Conservation (phyloP, 2,797 vertebrate species). For the Acrocephalus scirpaceus region DNA sequence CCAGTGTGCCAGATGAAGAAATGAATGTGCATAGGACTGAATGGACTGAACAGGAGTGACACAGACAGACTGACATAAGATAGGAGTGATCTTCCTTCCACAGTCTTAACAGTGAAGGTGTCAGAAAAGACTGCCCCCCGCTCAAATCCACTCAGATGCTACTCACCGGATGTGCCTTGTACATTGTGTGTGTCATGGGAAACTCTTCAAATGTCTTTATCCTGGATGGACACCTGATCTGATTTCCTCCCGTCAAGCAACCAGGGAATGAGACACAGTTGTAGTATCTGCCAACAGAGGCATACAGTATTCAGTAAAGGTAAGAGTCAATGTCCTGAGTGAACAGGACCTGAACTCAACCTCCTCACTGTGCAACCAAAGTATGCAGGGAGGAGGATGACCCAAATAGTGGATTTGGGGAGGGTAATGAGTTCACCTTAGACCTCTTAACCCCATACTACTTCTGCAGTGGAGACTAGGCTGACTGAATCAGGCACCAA, state of each 20-base stretch:
- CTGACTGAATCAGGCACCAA: background rate
- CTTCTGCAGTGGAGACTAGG: background rate
- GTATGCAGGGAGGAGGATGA: background rate
- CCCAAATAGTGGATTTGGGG: background rate
- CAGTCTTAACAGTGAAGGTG: background rate
- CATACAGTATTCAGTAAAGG: background rate
- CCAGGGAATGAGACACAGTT: slow-evolving; percentile 94
- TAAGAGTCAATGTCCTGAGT: background rate
- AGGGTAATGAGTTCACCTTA: background rate
- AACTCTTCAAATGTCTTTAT: slow-evolving; percentile 97
- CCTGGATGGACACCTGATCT: slow-evolving; percentile 83
- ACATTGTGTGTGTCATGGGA: slow-evolving; percentile 85
- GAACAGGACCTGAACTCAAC: background rate
- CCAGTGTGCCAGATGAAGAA: background rate
- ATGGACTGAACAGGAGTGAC: slow-evolving; percentile 31
- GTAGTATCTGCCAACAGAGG: slow-evolving; percentile 86
- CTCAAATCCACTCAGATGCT: background rate
- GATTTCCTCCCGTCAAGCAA: slow-evolving; percentile 84
- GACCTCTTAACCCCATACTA: background rate
- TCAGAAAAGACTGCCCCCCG: background rate
- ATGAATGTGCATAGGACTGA: background rate
- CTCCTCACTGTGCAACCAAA: background rate
- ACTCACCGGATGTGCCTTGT: slow-evolving; percentile 87
- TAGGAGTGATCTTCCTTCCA: background rate
- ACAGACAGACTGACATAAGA: slow-evolving; percentile 30